Conservation (phyloP, 1,140 invertebrate species). For the Drosophila subobscura region DNA sequence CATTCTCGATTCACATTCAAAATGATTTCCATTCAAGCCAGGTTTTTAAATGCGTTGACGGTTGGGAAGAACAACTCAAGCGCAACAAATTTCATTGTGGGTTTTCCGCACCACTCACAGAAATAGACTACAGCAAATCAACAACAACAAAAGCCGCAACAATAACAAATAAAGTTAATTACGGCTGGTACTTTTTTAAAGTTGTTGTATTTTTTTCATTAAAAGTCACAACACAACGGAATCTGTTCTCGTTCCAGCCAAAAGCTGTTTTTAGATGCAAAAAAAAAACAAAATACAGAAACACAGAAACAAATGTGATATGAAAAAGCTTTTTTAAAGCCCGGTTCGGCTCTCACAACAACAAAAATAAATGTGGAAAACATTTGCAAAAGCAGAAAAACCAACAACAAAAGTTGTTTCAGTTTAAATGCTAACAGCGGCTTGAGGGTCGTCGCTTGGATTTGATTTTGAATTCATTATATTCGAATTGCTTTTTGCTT, state of each 20-base stretch:
- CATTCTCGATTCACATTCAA: slow-evolving; percentile 1
- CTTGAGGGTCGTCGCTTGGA: slow-evolving; percentile 49
- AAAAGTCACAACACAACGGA: slow-evolving; percentile 19
- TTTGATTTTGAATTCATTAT: slow-evolving; percentile 11
- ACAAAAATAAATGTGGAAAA: slow-evolving; percentile 31
- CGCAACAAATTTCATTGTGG: slow-evolving; percentile 53
- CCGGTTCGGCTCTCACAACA: slow-evolving; percentile 20
- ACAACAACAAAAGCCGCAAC: slow-evolving; percentile 7
- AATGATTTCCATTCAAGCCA: slow-evolving; percentile 28
- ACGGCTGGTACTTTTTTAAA: slow-evolving; percentile 18
- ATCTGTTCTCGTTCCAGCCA: slow-evolving; percentile 48
- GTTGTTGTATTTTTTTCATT: slow-evolving; percentile 16
- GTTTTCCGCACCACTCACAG: slow-evolving; percentile 21
- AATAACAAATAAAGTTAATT: slow-evolving; percentile 40
- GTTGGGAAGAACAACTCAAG: slow-evolving; percentile 42
- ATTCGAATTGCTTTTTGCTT: not conserved
- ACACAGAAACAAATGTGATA: slow-evolving; percentile 15
- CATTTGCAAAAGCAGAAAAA: slow-evolving; percentile 13
- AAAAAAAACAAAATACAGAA: slow-evolving; percentile 25
- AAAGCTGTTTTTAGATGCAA: slow-evolving; percentile 25
- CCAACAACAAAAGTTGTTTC: slow-evolving; percentile 48
- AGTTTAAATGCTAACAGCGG: slow-evolving; percentile 34
- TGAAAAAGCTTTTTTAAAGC: slow-evolving; percentile 56
- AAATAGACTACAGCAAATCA: slow-evolving; percentile 20
- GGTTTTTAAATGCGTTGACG: slow-evolving; percentile 40